Evolutionary conservation across 2,113 vertebrate genomes (phyloP).

Genomic region (Natator depressus): DNA sequence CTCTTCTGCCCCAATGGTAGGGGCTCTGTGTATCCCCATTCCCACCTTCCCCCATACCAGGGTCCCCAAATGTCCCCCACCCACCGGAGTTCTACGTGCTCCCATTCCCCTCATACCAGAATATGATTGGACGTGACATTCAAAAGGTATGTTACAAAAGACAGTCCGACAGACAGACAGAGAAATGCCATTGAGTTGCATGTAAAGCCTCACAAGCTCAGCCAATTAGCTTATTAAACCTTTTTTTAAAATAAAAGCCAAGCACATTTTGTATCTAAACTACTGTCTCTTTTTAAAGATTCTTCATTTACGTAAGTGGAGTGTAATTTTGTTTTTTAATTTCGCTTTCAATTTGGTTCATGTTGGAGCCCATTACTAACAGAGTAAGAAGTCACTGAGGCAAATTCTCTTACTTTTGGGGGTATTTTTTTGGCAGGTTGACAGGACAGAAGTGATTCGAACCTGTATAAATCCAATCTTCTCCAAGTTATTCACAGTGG

Average conservation of each 20-base stretch:
- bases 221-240: not conserved
- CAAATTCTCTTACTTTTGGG: not conserved
- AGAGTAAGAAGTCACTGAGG: not conserved
- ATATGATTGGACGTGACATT: not conserved
- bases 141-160: not conserved
- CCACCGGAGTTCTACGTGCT: not conserved
- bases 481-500: constrained; percentile 95
- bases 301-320: not conserved
- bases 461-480: constrained; percentile 94
- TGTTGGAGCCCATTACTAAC: accelerated
- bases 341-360: not conserved
- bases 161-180: not conserved
- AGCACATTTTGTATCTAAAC: not conserved
- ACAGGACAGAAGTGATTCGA: constrained; percentile 94
- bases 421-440: constrained; percentile 82
- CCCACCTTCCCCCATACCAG: not conserved
- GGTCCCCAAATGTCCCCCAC: not conserved
- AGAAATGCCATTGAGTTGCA: not conserved
- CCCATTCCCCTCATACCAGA: not conserved
- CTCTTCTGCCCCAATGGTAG: not conserved
- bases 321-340: not conserved
- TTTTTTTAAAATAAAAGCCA: not conserved
- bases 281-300: not conserved
- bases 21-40: not conserved
- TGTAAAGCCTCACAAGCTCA: not conserved